Conservation (phyloP, 2,113 vertebrate genomes). For the Dolichotis patagonum region DNA sequence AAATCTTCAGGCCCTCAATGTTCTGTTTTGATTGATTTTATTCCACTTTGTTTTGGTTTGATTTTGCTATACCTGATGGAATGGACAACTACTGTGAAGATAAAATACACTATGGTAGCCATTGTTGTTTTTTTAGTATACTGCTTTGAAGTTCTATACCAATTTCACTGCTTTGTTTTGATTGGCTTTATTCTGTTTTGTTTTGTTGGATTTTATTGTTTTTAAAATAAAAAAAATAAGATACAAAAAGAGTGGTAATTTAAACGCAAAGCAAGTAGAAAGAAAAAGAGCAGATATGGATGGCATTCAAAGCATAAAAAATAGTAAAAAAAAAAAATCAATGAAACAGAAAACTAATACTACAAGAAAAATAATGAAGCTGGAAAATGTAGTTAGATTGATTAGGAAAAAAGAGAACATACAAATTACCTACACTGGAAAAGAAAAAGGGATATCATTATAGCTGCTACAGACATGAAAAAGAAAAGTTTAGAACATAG, state of each 20-base stretch:
- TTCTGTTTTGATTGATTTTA: too few species aligned
- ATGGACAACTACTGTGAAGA: too few species aligned
- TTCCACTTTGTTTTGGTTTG: too few species aligned
- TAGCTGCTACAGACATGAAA: not conserved
- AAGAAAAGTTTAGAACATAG: not conserved
- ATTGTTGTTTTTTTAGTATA: too few species aligned
- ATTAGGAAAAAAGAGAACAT: not conserved
- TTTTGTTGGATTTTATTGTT: too few species aligned
- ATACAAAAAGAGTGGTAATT: not conserved
- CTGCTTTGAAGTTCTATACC: too few species aligned
- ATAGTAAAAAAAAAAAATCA: not conserved
- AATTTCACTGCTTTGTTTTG: too few species aligned
- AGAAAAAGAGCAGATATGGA: not conserved
- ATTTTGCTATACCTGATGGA: too few species aligned
- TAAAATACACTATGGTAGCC: too few species aligned
- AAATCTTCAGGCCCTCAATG: too few species aligned
- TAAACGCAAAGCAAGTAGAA: not conserved
- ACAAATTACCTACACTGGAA: not conserved
- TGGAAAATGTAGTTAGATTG: not conserved
- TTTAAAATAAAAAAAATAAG: too few species aligned
- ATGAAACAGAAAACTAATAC: not conserved
- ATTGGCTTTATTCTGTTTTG: too few species aligned
- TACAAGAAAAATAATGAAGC: slow-evolving; percentile 11
- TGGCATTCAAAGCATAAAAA: not conserved
- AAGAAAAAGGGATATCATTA: not conserved